phyloP scores from a whole-genome alignment of 2,113 vertebrate genomes.

The Sterna hirundo region DNA sequence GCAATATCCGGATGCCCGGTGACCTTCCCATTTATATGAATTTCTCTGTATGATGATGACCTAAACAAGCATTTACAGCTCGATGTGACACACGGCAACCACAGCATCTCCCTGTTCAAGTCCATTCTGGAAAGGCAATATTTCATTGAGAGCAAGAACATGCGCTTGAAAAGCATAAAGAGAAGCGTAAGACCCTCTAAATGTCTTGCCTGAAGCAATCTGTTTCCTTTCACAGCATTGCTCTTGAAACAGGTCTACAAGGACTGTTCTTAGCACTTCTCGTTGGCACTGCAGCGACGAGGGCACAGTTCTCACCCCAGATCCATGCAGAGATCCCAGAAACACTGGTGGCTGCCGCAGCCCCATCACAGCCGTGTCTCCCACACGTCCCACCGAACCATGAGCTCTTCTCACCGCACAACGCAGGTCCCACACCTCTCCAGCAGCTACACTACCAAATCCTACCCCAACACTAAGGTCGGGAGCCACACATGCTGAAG shows the following conservation, averaged over 20 bases:
- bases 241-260: background rate
- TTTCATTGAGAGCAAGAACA: background rate
- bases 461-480: background rate
- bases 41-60: background rate
- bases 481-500: fast-evolving
- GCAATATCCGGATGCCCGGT: fast-evolving
- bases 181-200: background rate
- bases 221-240: background rate
- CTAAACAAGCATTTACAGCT: background rate
- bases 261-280: background rate
- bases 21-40: fast-evolving
- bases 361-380: background rate
- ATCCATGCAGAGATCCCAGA: background rate
- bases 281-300: background rate
- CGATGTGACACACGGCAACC: background rate
- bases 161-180: background rate
- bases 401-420: fast-evolving
- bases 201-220: slow-evolving; percentile 19
- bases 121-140: background rate
- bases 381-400: fast-evolving
- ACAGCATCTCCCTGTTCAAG: fast-evolving
- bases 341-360: background rate
- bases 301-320: background rate
- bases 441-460: background rate
- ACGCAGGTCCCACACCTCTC: fast-evolving